These are phyloP conservation scores for Crenuchus spilurus DNA, from an alignment of 2,797 vertebrate genomes.

Conservation along the genomic window DNA sequence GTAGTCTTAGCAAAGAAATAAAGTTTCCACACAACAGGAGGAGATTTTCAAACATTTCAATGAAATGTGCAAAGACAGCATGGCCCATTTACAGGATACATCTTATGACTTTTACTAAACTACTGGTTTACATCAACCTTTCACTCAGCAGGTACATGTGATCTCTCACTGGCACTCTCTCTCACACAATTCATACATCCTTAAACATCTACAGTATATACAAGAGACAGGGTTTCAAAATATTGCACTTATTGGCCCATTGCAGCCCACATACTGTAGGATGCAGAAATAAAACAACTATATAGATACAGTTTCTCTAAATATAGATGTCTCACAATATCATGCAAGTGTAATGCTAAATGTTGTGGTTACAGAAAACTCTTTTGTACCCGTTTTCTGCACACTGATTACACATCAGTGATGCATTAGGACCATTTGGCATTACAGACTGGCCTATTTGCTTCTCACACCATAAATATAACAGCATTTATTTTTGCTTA, in stretches of 20 bases:
- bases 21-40: conserved; percentile 7
- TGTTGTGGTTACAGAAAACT: not conserved
- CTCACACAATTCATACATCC: conserved; percentile 23
- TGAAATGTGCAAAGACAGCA: conserved; percentile 40
- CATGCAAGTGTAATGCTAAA: conserved; percentile 55
- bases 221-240: conserved; percentile 57
- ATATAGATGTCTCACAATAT: conserved; percentile 50
- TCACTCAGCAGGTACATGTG: no score
- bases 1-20: conserved; percentile 30
- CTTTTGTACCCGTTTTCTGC: not conserved
- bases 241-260: conserved; percentile 67
- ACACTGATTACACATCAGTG: conserved; percentile 19
- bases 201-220: conserved; percentile 52
- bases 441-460: conserved; percentile 24
- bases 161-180: not conserved
- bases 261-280: conserved; percentile 54
- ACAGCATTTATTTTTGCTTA: conserved; percentile 12
- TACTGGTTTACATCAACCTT: not conserved
- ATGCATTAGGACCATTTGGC: conserved; percentile 17
- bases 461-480: conserved; percentile 22
- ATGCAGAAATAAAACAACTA: conserved; percentile 57
- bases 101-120: not conserved
- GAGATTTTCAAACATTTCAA: conserved; percentile 6
- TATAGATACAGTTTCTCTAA: conserved; percentile 49
- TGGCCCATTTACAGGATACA: conserved; percentile 26